Base-by-base conservation (phyloP, 2,797 vertebrate species). In the Cheirogaleus major region DNA sequence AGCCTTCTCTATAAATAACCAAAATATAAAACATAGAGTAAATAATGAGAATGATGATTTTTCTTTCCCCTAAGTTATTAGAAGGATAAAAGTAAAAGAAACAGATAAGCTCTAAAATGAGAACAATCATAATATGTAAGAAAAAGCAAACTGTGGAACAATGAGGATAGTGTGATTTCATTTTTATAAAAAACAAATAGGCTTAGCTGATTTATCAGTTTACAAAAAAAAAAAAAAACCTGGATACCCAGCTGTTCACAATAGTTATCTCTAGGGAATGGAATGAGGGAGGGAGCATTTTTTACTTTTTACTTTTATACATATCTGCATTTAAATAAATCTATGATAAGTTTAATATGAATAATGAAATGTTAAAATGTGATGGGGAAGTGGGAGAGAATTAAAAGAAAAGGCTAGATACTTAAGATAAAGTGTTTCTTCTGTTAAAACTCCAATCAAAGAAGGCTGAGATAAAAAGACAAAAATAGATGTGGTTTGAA, bases 401-500 rank as follows among this genome's bases (percentile, higher is more conserved):
- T 79, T 61, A 72, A 95, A 94, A 89, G 81, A 88, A 70, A 93
- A 90, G 63, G 78, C 79, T 30, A 86, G 61, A 76, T 63, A 52
- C 87, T 83, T 83, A 79, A 95, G 69, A 89, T 69, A 81, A 91
- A 94, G 72, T 85, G 14, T 82, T 94, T 96, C 82, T 94, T 96
- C 95, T 94, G 78, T 76, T 94, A 86, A 90, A 61, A 89, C 61
- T 87, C 76, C 70, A 80, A 27, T 82, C 78, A 95, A 93, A 85
- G 35, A 67, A 95, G 35, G 50, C 90, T 45, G 43, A 89, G 82
- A 69, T 59, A 41, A 48, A 94, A 91, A 91, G 80, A 73, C 72
- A 87, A 91, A 96, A 93, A 88, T 79, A 92, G 84, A 95, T 23
- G 63, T 43, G 41, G 48, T 76, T 84, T 85, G 59, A 93, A 91